These are phyloP conservation scores for Bombylius discolor DNA, from an alignment of 2,888 invertebrate species.

Conservation along the genomic window DNA sequence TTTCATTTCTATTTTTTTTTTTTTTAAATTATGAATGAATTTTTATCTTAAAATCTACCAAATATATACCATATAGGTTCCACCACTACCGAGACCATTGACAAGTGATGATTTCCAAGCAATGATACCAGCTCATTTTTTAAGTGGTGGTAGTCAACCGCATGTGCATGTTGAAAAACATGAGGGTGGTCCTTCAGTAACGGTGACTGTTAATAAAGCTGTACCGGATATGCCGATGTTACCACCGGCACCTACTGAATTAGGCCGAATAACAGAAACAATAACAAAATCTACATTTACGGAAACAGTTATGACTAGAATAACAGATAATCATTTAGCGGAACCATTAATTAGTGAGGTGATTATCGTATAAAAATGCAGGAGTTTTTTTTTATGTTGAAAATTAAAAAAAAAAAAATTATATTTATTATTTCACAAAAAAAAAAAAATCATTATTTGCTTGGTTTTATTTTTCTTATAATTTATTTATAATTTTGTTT, in stretches of 20 bases:
- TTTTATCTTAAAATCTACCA: slow-evolving; percentile 1
- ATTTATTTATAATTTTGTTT: too few relatives aligned
- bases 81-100: slow-evolving; percentile 56
- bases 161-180: slow-evolving; percentile 36
- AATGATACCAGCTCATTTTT: slow-evolving; percentile 87
- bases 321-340: slow-evolving; percentile 83
- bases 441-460: too few relatives aligned
- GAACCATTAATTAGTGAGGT: slow-evolving; percentile 83
- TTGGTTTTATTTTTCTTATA: too few relatives aligned
- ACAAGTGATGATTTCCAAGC: slow-evolving; percentile 91
- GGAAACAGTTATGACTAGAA: slow-evolving; percentile 85
- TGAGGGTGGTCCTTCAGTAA: slow-evolving; percentile 45
- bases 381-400: too few relatives aligned
- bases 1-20: background rate
- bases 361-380: slow-evolving; percentile 30
- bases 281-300: slow-evolving; percentile 93
- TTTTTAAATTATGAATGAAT: slow-evolving; percentile 8
- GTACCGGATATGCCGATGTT: slow-evolving; percentile 55
- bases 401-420: slow-evolving; percentile 1
- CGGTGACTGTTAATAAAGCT: slow-evolving; percentile 72
- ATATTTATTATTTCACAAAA: too few relatives aligned
- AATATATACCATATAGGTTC: slow-evolving; percentile 14
- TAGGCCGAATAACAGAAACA: slow-evolving; percentile 84
- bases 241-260: slow-evolving; percentile 70
- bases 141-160: slow-evolving; percentile 67